Base-by-base conservation (phyloP, 2,888 invertebrate genomes). In the Junonia oenone region DNA sequence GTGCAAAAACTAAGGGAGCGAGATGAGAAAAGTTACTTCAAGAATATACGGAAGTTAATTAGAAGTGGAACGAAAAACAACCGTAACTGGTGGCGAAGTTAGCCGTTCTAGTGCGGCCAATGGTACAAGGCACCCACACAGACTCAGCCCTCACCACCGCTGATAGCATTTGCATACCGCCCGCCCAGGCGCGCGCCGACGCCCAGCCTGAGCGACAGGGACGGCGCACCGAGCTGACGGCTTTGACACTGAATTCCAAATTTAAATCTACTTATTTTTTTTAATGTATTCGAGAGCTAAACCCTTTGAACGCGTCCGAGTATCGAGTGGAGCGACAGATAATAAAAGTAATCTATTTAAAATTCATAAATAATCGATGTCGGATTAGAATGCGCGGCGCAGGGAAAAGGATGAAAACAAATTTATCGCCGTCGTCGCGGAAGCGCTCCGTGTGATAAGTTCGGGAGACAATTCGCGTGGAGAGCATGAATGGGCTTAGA, bases 1-100 rank as follows among this genome's bases (percentile, higher is more conserved):
- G 69, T 73, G 73, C 72, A 75, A 83, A 81, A 81, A 81, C 79
- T 76, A 72, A 73, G 72, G 68, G 72, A 67, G 76, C 80, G 81
- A 84, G 86, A 90, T 88, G 90, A 86, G 84, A 88, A 89, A 90
- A 89, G 89, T 90, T 88, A 84, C 83, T 84, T 86, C 79, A 81
- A 88, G 87, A 87, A 88, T 87, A 84, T 82, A 88, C 88, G 88
- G 85, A 89, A 89, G 88, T 88, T 89, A 90, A 90, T 90, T 90
- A 90, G 83, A 81, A 87, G 81, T 82, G 83, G 87, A 88, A 83
- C 89, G 88, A 88, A 90, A 89, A 91, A 90, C 91, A 91, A 91
- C 91, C 91, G 91, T 90, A 85, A 86, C 90, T 89, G 89, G 82
- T 88, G 90, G 88, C 91, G 90, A 90, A 86, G 90, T 90, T 90